These are phyloP conservation scores for Cerastis leucographa DNA, from an alignment of 2,888 invertebrate genomes.

Conservation along the genomic window DNA sequence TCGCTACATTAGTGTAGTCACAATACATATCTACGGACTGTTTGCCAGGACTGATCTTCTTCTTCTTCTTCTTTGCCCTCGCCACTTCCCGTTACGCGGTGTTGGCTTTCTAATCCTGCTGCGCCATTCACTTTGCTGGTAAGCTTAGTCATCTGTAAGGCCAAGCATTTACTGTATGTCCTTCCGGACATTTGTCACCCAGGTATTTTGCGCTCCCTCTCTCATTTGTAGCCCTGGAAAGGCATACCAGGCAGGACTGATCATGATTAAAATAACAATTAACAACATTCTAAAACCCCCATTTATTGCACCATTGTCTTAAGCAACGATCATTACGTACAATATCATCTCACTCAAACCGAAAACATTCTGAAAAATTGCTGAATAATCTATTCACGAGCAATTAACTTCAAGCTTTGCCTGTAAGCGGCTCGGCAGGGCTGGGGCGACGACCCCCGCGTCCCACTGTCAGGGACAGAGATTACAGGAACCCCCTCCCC, in stretches of 20 bases:
- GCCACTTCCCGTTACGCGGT: too few species aligned
- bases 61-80: too few species aligned
- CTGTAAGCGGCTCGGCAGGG: slow-evolving; percentile 44
- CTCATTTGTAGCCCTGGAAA: too few species aligned
- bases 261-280: slow-evolving; percentile 2
- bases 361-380: slow-evolving; percentile 64
- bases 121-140: too few species aligned
- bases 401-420: slow-evolving; percentile 67
- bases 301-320: slow-evolving; percentile 5
- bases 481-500: slow-evolving; percentile 51
- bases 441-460: slow-evolving; percentile 57
- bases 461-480: slow-evolving; percentile 66
- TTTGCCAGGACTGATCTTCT: too few species aligned
- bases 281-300: slow-evolving; percentile 1
- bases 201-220: too few species aligned
- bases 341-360: slow-evolving; percentile 39
- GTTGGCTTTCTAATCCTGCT: too few species aligned
- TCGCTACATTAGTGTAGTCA: too few species aligned
- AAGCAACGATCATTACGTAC: slow-evolving; percentile 6
- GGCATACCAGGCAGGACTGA: too few species aligned
- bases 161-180: too few species aligned
- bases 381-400: slow-evolving; percentile 68
- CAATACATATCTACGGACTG: not conserved
- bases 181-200: too few species aligned
- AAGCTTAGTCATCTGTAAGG: too few species aligned